Evolutionary conservation across 2,797 vertebrate species (phyloP).

Genomic region (Novumbra hubbsi): DNA sequence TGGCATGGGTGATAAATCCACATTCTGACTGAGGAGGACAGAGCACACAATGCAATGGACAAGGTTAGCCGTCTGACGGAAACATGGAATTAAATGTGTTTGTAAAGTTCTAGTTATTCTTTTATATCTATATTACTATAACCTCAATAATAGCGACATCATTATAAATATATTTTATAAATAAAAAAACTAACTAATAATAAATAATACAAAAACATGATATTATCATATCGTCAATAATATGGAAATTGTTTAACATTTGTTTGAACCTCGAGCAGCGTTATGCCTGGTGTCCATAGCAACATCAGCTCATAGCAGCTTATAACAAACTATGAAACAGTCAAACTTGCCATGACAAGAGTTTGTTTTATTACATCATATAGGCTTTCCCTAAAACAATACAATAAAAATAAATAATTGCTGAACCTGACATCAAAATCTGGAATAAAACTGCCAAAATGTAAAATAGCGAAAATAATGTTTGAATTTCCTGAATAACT

Average conservation of each 20-base stretch:
- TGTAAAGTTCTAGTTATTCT: not conserved
- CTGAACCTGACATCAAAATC: slow-evolving; percentile 90
- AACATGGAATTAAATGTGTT: no score
- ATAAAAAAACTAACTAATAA: no score
- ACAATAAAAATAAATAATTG: slow-evolving; percentile 99
- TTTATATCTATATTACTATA: not conserved
- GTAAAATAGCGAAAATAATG: slow-evolving; percentile 96
- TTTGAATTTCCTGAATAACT: slow-evolving; percentile 97
- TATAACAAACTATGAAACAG: slow-evolving; percentile 53
- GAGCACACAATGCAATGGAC: slow-evolving; percentile 68
- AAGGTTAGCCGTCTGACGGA: slow-evolving; percentile 4
- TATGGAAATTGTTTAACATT: no score
- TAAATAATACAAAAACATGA: no score
- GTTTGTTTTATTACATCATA: slow-evolving; percentile 83
- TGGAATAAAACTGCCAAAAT: slow-evolving; percentile 97
- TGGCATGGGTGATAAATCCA: slow-evolving; percentile 71
- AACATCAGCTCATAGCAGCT: no score
- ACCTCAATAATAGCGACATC: not conserved
- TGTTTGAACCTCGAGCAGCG: no score
- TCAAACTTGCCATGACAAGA: slow-evolving; percentile 80
- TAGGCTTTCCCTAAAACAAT: slow-evolving; percentile 87
- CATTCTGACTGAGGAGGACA: slow-evolving; percentile 74
- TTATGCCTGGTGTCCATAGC: no score
- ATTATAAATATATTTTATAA: slow-evolving; percentile 2
- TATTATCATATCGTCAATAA: no score